Base-by-base conservation (phyloP, 2,797 vertebrate genomes). In the Anableps anableps region DNA sequence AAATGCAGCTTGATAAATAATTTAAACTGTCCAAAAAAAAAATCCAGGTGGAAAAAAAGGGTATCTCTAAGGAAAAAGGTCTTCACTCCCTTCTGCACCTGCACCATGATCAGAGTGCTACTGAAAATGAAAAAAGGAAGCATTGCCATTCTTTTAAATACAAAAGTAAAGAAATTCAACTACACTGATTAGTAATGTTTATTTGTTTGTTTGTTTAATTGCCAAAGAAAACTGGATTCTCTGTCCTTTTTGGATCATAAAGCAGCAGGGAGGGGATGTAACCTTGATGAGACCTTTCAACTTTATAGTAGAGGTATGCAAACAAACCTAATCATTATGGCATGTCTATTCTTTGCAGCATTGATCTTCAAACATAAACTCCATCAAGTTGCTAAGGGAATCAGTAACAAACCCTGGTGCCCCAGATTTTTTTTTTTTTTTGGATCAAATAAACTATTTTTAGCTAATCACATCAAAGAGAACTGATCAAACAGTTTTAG, bases 401-500 rank as follows among this genome's bases (percentile, higher is more conserved):
- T 87, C 43, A 34, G 80, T 76, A 89, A 79, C 83, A 80, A 77
- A 80, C 82, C 81, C 80, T 34, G 64, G 3, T 55, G 82, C 76
- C 87, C 88, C 85, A 92, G 86, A 88, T 92, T 71, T 71, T 26
- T 70, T 38, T 70, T 92, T 85, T 23, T 41, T 83, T 83, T 83
- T 10, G 21, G 75, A 85, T 89, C 76, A 89, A 91, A 89, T 82
- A 86, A 79, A 66, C 76, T 89, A 89, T 90, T 91, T 92, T 92
- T 88, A 85, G 85, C 80, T 80, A 34, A 81, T 83, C 74, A 34
- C 29, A 71, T 66, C 31, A 68, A 86, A 86, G 38, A 70, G 55
- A 82, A 78, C 8, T 47, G 26, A 80, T n/a, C 48, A 86, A 76
- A 55, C 13, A 51, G 55, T 45, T 47, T 75, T 21, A 71, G 21